phyloP scores from a whole-genome alignment of 2,113 vertebrate genomes.

The Aspidoscelis tigris region DNA sequence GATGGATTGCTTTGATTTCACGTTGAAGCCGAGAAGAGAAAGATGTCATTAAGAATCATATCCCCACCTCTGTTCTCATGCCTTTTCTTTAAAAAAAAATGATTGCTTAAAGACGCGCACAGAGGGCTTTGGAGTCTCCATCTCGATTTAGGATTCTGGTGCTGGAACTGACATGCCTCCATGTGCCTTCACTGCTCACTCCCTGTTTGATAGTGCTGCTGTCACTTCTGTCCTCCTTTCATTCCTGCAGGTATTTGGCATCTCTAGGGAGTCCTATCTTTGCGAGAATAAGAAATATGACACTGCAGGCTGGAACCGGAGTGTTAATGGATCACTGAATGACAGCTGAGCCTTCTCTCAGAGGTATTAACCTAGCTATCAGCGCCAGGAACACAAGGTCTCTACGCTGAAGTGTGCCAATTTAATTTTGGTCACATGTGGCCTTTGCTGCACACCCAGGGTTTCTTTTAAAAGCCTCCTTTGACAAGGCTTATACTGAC shows the following conservation, averaged over 20 bases:
- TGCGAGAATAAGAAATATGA: slow-evolving; percentile 71
- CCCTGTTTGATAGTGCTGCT: slow-evolving; percentile 63
- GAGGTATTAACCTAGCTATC: slow-evolving; percentile 64
- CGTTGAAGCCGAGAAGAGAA: slow-evolving; percentile 31
- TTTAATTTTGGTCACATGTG: slow-evolving; percentile 77
- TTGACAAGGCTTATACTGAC: slow-evolving; percentile 58
- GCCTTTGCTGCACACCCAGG: slow-evolving; percentile 67
- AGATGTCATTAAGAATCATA: slow-evolving; percentile 45
- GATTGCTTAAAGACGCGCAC: background rate
- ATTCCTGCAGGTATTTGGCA: slow-evolving; percentile 71
- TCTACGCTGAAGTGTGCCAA: slow-evolving; percentile 71
- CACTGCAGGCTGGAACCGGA: slow-evolving; percentile 69
- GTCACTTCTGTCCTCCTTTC: slow-evolving; percentile 62
- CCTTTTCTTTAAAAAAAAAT: background rate
- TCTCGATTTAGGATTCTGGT: slow-evolving; percentile 45
- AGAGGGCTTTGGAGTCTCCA: slow-evolving; percentile 37
- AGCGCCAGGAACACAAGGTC: slow-evolving; percentile 74
- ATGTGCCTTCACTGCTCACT: slow-evolving; percentile 28
- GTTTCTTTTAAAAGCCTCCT: slow-evolving; percentile 60
- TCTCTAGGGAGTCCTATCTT: slow-evolving; percentile 73
- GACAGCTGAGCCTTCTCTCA: slow-evolving; percentile 81
- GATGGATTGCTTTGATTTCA: background rate
- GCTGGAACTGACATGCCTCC: background rate
- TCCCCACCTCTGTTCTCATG: no score
- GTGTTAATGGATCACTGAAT: slow-evolving; percentile 80